Conservation (phyloP, 1,140 invertebrate species). For the Himalopsyche phryganea region DNA sequence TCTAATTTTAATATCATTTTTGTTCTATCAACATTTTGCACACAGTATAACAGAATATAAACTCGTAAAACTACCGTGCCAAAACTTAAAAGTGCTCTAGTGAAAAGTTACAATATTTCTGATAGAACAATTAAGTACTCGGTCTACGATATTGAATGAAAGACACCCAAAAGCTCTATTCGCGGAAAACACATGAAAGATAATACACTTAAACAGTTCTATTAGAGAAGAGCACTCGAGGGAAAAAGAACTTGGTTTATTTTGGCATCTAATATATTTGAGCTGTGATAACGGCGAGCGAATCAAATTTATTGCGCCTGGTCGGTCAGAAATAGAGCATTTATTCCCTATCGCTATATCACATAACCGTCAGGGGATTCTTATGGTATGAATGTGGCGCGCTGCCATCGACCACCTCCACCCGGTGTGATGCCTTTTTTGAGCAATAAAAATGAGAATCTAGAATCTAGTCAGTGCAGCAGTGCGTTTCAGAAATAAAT, state of each 20-base stretch:
- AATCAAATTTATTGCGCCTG: conserved; percentile 27
- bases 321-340: conserved; percentile 13
- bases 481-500: too few relatives aligned
- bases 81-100: too few relatives aligned
- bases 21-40: too few relatives aligned
- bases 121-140: too few relatives aligned
- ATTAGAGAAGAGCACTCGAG: conserved; percentile 14
- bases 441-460: too few relatives aligned
- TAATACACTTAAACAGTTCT: conserved; percentile 28
- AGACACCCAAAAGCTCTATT: too few relatives aligned
- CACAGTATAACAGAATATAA: too few relatives aligned
- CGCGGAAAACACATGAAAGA: conserved; percentile 3
- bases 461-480: too few relatives aligned
- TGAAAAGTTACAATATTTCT: too few relatives aligned
- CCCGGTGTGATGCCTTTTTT: not conserved
- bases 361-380: conserved; percentile 21
- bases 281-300: conserved; percentile 22
- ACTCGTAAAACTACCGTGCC: too few relatives aligned
- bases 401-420: not conserved
- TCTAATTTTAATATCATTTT: too few relatives aligned
- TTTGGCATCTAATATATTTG: conserved; percentile 22
- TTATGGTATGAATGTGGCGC: not conserved
- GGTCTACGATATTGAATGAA: too few relatives aligned
- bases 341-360: conserved; percentile 15
- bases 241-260: conserved; percentile 13